Evolutionary conservation across 2,888 invertebrate genomes (phyloP).

Genomic region (Azorinus chamasolen): DNA sequence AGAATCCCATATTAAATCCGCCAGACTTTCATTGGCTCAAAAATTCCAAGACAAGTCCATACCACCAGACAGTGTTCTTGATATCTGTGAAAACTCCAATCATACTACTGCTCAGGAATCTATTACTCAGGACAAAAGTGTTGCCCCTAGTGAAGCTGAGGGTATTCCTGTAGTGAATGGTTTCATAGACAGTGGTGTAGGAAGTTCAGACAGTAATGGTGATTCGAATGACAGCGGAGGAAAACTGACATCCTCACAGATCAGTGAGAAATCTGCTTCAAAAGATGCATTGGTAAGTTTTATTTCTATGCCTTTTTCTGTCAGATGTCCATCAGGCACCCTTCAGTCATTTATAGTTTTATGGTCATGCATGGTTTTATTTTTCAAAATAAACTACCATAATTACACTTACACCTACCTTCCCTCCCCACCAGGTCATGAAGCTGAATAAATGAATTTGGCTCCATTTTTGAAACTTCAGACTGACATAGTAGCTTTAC

Average conservation of each 20-base stretch:
- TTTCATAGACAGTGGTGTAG: slow-evolving; percentile 78
- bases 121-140: slow-evolving; percentile 11
- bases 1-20: slow-evolving; percentile 10
- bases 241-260: slow-evolving; percentile 44
- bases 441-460: too few relatives aligned
- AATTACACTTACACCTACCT: too few relatives aligned
- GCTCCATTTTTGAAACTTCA: too few relatives aligned
- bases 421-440: too few relatives aligned
- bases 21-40: slow-evolving; percentile 3
- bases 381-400: too few relatives aligned
- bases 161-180: slow-evolving; percentile 26
- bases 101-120: slow-evolving; percentile 10
- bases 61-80: too few relatives aligned
- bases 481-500: too few relatives aligned
- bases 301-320: background rate
- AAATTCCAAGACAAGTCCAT: background rate
- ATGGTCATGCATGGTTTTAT: too few relatives aligned
- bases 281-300: slow-evolving; percentile 1
- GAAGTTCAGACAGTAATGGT: slow-evolving; percentile 81
- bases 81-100: slow-evolving; percentile 9
- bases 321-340: too few relatives aligned
- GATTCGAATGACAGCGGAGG: slow-evolving; percentile 81
- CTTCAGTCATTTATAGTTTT: too few relatives aligned
- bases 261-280: background rate
- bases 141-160: background rate